These are phyloP conservation scores for Apis laboriosa DNA, from an alignment of 1,140 invertebrate genomes.

Conservation along the genomic window DNA sequence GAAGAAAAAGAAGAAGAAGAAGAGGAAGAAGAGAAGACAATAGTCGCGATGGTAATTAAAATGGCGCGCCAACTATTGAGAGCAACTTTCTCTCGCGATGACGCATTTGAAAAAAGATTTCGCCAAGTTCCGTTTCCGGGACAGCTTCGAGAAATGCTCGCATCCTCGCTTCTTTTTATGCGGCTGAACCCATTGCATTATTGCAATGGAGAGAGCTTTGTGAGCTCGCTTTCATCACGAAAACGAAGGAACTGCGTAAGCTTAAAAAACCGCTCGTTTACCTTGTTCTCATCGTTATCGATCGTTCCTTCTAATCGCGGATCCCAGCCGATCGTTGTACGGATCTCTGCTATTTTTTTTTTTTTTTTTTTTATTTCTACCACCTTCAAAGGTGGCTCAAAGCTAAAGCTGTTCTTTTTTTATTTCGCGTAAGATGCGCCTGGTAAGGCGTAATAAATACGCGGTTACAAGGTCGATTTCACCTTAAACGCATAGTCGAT, in stretches of 20 bases:
- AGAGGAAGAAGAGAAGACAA: neutral
- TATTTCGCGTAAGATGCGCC: neutral
- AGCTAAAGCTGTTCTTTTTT: too few relatives aligned
- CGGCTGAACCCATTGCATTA: constrained; percentile 35
- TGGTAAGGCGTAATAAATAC: constrained; percentile 8
- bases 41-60: constrained; percentile 10
- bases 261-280: constrained; percentile 31
- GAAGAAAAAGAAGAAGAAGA: neutral
- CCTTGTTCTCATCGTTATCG: constrained; percentile 29
- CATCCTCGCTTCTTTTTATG: constrained; percentile 7
- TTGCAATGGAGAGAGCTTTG: constrained; percentile 30
- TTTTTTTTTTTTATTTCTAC: neutral
- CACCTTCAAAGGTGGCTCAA: too few relatives aligned
- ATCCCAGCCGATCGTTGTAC: neutral
- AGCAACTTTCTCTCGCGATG: neutral
- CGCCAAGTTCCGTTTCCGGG: constrained; percentile 16
- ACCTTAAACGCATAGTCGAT: constrained; percentile 47
- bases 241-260: constrained; percentile 12
- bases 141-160: constrained; percentile 1
- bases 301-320: constrained; percentile 9
- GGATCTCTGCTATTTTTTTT: neutral
- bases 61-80: neutral
- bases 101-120: neutral
- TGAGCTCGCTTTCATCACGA: constrained; percentile 41
- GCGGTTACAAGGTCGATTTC: constrained; percentile 43